phyloP scores from a whole-genome alignment of 2,113 vertebrate species.

The Lepus europaeus region DNA sequence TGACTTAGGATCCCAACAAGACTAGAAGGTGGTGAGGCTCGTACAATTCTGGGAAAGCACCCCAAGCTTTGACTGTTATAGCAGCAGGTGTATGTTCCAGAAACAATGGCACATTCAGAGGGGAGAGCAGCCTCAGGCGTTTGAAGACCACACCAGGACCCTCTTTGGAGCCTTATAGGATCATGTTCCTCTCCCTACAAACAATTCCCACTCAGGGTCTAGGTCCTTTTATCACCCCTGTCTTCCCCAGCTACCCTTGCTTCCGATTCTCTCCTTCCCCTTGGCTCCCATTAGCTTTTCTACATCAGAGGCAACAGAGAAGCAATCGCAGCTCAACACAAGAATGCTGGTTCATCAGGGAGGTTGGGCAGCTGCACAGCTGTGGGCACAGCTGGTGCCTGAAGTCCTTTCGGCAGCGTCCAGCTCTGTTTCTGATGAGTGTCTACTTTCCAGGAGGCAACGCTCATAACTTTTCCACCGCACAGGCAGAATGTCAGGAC shows the following conservation, averaged over 20 bases:
- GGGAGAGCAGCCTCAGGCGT: background rate
- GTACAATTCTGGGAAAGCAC: background rate
- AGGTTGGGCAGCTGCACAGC: conserved; percentile 29
- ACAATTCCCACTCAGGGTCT: background rate
- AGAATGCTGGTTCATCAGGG: conserved; percentile 56
- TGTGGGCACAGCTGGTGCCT: conserved; percentile 57
- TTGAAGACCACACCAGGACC: background rate
- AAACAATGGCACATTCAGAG: background rate
- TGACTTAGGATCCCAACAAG: background rate
- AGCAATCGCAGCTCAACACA: background rate
- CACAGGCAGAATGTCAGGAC: background rate
- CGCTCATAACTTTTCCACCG: background rate
- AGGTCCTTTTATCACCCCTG: background rate
- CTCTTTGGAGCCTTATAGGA: background rate
- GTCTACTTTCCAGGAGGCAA: conserved; percentile 4
- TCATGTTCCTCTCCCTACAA: background rate
- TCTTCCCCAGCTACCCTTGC: background rate
- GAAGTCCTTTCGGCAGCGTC: conserved; percentile 51
- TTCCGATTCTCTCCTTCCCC: background rate
- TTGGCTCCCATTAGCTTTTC: background rate
- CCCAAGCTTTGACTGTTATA: background rate
- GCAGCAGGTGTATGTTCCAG: background rate
- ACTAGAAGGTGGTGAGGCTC: background rate
- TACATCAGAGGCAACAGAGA: background rate
- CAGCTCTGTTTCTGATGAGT: conserved; percentile 65